These are phyloP conservation scores for Rallus limicola DNA, from an alignment of 2,113 vertebrate species.

Conservation along the genomic window DNA sequence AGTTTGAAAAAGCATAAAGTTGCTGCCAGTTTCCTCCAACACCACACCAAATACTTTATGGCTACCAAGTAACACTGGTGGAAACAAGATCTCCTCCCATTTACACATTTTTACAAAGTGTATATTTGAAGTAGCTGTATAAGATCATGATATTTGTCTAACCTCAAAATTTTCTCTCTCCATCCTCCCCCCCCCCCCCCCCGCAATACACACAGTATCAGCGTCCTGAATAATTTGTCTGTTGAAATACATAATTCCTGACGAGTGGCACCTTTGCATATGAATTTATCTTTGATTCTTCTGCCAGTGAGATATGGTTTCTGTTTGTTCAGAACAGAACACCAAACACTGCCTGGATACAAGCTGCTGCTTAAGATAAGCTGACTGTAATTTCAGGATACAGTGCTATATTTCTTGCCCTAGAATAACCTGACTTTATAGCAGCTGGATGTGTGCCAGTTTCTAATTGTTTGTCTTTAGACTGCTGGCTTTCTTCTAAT, in stretches of 20 bases:
- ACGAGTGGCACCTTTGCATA: not conserved
- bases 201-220: not conserved
- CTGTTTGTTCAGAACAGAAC: conserved; percentile 33
- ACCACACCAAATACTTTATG: not conserved
- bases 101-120: not conserved
- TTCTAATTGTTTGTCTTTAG: conserved; percentile 67
- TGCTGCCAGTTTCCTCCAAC: not conserved
- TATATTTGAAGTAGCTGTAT: not conserved
- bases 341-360: conserved; percentile 36
- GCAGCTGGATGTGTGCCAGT: conserved; percentile 61
- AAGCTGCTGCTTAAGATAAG: conserved; percentile 73
- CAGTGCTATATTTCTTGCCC: conserved; percentile 44
- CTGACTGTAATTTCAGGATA: conserved; percentile 63
- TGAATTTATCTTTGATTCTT: conserved; percentile 33
- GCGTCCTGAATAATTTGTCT: not conserved
- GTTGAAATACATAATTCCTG: not conserved
- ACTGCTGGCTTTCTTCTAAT: conserved; percentile 64
- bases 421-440: conserved; percentile 63
- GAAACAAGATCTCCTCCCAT: not conserved
- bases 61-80: not conserved
- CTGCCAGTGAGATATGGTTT: not conserved
- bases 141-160: not conserved
- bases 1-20: not conserved
- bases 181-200: not conserved
- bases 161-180: not conserved